Conservation (phyloP, 2,888 invertebrate species). For the Conistra vaccinii region DNA sequence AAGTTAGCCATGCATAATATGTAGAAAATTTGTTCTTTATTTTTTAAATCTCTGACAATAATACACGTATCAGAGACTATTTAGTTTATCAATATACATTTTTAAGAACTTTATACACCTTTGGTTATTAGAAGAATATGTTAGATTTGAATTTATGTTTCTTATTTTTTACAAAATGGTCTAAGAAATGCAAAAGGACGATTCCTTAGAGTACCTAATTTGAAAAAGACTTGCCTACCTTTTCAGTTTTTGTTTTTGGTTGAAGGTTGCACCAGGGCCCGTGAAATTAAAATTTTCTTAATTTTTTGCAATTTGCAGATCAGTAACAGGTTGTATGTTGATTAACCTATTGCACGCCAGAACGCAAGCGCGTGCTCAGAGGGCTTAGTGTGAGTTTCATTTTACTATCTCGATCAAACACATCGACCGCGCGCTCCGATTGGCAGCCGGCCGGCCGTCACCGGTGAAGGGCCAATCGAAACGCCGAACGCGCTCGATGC, state of each 20-base stretch:
- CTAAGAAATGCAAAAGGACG: neutral
- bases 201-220: neutral
- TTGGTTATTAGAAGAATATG: constrained; percentile 42
- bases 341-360: no score
- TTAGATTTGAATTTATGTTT: constrained; percentile 1
- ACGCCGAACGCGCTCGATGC: no score
- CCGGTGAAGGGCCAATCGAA: no score
- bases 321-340: no score
- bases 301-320: no score
- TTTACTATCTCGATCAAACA: no score
- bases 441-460: no score
- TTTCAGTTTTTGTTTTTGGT: neutral
- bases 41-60: constrained; percentile 26
- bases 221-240: neutral
- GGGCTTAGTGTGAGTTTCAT: no score
- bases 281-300: no score
- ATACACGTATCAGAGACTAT: constrained; percentile 48
- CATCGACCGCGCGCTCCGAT: no score
- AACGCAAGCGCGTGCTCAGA: no score
- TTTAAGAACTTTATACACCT: constrained; percentile 39
- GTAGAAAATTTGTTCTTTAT: neutral
- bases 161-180: neutral
- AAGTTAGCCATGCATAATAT: neutral
- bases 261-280: no score
- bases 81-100: constrained; percentile 31